A percentile compares a stretch with the other conserved stretches of the same genome.
These are phyloP conservation scores for Leuciscus waleckii DNA, from an alignment of 2,797 vertebrate genomes.

Conservation along the genomic window DNA sequence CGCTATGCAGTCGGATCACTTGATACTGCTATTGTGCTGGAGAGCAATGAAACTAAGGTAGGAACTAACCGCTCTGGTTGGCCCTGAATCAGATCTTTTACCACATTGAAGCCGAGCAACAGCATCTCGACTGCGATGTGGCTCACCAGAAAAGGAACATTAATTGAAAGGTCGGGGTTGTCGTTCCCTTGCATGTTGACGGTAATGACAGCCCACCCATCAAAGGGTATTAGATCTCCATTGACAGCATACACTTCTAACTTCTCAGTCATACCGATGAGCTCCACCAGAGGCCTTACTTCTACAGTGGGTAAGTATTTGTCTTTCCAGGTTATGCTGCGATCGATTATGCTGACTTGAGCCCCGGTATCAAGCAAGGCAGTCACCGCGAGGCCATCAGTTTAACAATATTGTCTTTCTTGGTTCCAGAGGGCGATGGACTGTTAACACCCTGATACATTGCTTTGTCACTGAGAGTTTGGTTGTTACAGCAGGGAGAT, in stretches of 20 bases:
- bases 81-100: neutral
- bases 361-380: no score
- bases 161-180: neutral
- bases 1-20: neutral
- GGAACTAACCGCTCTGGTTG: neutral
- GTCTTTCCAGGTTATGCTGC: neutral
- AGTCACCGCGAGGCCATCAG: no score
- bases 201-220: no score
- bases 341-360: neutral
- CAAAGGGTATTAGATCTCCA: no score
- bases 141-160: neutral
- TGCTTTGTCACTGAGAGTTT: neutral
- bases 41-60: neutral
- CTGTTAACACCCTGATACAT: neutral
- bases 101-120: neutral
- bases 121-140: neutral
- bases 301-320: constrained; percentile 1
- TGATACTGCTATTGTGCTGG: neutral
- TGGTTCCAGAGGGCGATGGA: no score
- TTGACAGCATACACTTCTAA: no score
- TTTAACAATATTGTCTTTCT: no score
- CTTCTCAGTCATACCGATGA: neutral
- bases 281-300: neutral
- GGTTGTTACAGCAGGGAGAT: neutral
- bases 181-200: no score